phyloP scores from a whole-genome alignment of 2,888 invertebrate genomes.

The Epirrhoe alternata region DNA sequence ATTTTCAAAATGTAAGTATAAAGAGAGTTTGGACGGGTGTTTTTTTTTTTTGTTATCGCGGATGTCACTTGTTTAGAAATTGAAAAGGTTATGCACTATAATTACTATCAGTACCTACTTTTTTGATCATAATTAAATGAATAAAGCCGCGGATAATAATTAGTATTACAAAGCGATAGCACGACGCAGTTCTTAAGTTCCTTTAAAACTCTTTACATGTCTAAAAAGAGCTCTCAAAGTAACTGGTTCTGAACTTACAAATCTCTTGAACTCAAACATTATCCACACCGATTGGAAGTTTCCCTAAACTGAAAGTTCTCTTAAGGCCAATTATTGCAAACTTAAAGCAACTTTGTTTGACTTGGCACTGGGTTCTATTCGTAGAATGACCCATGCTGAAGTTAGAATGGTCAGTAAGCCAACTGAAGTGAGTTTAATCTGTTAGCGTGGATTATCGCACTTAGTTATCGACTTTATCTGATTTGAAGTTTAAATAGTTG shows the following conservation, averaged over 20 bases:
- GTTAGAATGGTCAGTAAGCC: conserved; percentile 29
- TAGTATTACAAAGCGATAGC: no score
- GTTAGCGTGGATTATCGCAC: conserved; percentile 9
- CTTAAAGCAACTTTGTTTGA: conserved; percentile 40
- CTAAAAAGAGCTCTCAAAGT: background rate
- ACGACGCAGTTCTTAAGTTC: no score
- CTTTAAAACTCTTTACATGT: background rate
- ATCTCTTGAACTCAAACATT: conserved; percentile 36
- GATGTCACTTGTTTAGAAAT: no score
- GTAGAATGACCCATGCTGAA: conserved; percentile 32
- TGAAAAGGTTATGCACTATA: no score
- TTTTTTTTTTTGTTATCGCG: no score
- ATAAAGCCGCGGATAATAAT: no score
- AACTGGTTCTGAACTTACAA: conserved; percentile 12
- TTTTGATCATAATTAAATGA: no score
- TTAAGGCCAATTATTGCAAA: conserved; percentile 43
- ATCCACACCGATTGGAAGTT: conserved; percentile 26
- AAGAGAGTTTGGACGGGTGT: no score
- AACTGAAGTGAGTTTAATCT: conserved; percentile 25
- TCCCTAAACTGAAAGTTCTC: conserved; percentile 29
- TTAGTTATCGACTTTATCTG: background rate
- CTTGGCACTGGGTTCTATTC: conserved; percentile 35
- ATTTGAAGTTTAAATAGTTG: conserved; percentile 6
- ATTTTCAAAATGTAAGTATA: no score
- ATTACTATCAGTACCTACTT: no score